A percentile compares a stretch with the other conserved stretches of the same genome.
These are phyloP conservation scores for Aspidiotus rigidus DNA, from an alignment of 2,888 invertebrate genomes.

Conservation along the genomic window DNA sequence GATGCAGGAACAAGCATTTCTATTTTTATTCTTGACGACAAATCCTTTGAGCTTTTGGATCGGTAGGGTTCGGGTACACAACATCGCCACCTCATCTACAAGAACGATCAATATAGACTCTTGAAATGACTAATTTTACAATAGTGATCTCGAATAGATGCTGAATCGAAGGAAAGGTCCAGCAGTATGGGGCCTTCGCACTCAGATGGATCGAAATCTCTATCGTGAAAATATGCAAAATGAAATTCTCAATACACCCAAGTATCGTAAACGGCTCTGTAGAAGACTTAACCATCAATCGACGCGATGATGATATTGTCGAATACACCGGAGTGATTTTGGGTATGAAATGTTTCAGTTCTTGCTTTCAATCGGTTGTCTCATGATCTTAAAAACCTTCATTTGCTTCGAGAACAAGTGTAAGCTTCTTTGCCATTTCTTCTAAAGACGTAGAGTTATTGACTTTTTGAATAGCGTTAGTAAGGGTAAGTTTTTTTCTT, in stretches of 20 bases:
- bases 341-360: conserved; percentile 41
- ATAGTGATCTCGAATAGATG: conserved; percentile 24
- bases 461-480: too few species aligned
- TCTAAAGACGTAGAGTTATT: too few species aligned
- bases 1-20: too few species aligned
- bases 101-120: neutral
- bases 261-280: conserved; percentile 62
- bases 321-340: conserved; percentile 49
- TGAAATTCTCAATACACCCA: conserved; percentile 56
- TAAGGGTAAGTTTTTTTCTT: too few species aligned
- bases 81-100: conserved; percentile 48
- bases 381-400: too few species aligned
- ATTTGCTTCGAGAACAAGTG: too few species aligned
- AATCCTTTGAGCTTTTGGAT: too few species aligned
- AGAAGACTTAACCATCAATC: conserved; percentile 61
- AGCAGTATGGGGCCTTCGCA: conserved; percentile 80
- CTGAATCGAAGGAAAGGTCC: conserved; percentile 55
- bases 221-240: conserved; percentile 68
- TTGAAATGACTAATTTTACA: conserved; percentile 1
- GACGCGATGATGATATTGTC: conserved; percentile 39
- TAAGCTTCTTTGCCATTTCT: too few species aligned
- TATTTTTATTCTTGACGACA: too few species aligned
- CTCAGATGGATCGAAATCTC: conserved; percentile 73
- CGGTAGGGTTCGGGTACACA: conserved; percentile 75
- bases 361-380: too few species aligned